Evolutionary conservation across 2,113 vertebrate species (phyloP), one percentile per base, ranked within the genome.

Genomic region (Odocoileus virginianus): DNA sequence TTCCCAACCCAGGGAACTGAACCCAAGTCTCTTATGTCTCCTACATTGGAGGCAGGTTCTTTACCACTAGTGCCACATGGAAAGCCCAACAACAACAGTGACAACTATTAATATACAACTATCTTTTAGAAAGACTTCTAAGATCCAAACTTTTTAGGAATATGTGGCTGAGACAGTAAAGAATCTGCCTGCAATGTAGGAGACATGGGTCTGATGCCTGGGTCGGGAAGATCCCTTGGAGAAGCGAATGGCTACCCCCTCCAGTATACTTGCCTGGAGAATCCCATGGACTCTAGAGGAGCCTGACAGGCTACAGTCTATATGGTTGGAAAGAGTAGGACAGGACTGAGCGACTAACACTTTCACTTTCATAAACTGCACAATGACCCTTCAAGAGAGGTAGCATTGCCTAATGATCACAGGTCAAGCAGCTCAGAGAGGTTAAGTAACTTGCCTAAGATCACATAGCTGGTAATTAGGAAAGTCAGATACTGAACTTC

Each of bases 61-160:
- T 71, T 21, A 71, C 17, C n/a, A 71, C n/a, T 71, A 36, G n/a
- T 36, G 67, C 67, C 67, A 36, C 19, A 17, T 40, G 67, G 33
- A n/a, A 40, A 71, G 67, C n/a, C n/a, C n/a, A 36, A 54, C 19
- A 40, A 33, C 40, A 61, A 54, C 7, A 25, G 23, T 6, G 58
- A 55, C 23, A 50, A 94, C 74, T 16, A 36, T 12, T 12, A 40
- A 71, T 71, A 71, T 23, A 67, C 23, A 15, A 3, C 50, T 28
- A 23, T 25, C 52, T 57, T 95, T 87, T 52, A 43, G 47, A 64
- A 83, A 54, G 79, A 94, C 7, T 57, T 94, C 71, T 55, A 67
- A 94, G 28, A 17, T 40, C 71, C n/a, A 30, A 14, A 47, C 8
- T 16, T 60, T 78, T 60, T 54, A 87, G 9, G 25, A 25, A 33